Base-by-base conservation (phyloP, 2,113 vertebrate genomes). In the Zosterops lateralis region DNA sequence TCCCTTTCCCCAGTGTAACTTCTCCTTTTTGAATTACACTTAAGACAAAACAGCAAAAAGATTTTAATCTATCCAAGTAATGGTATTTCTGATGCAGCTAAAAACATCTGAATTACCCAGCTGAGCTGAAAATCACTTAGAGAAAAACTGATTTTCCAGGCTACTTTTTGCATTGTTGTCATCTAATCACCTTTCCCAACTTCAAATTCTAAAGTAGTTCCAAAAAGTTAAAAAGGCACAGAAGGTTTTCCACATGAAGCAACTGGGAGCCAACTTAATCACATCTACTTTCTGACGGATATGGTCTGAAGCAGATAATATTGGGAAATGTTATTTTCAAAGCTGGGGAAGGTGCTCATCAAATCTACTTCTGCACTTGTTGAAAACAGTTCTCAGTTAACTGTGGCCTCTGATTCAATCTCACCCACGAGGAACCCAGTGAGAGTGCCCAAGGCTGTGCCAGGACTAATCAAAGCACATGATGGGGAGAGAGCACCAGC, bases 371-470 rank as follows among this genome's bases (percentile, higher is more conserved):
- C 7, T 53, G 36, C 57, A 48, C 12, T 80, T 56, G 6, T 2
- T 60, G 24, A 82, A 82, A 67, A 53, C 22, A 72, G 19, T 24
- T 19, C 29, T 24, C 44, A 25, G 36, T 24, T 1, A 1, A 56
- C 20, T 25, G 48, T 1, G 1, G 40, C 24, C 66, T 81, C 54
- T 47, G 24, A 24, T 29, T 57, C n/a, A 22, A 4, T 26, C 44
- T 45, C 44, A n/a, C 4, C 20, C 53, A 25, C 1, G 28, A 83
- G 20, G 17, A 89, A n/a, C 10, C 7, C 12, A 3, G 36, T 1
- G 1, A 4, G 12, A 2, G 1, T 3, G 14, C 36, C 47, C 3
- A 3, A 47, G 17, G 20, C 17, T 42, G 21, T 36, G n/a, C 8
- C 28, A 32, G 15, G 31, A 60, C 4, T 6, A 68, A 45, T 45